Base-by-base conservation (phyloP, 2,113 vertebrate species). In the Pantherophis guttatus region DNA sequence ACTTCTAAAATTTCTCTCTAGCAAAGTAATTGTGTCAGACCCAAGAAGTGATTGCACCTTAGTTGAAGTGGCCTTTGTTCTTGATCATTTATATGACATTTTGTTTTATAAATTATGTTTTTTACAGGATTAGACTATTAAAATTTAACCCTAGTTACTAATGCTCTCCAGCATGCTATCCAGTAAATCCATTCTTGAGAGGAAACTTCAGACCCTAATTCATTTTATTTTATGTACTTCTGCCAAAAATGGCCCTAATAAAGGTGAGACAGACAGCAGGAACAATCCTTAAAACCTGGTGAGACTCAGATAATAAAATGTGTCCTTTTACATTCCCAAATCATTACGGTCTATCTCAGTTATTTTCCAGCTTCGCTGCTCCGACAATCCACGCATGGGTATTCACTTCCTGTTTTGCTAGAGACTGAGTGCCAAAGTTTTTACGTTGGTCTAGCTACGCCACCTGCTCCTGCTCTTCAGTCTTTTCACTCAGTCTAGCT, bases 1-100 rank as follows among this genome's bases (percentile, higher is more conserved):
- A 94, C 70, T 89, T 86, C 26, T 62, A 44, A 44, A 93, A 91
- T 65, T 62, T n/a, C 89, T 53, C 9, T 70, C 86, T 90, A 90
- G 62, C 29, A 23, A 93, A 59, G 55, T 70, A 44, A 48, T 89
- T 92, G 53, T 55, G 65, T 65, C 86, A 33, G 15, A 48, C 75
- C 81, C n/a, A 39, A 87, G 48, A 93, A 93, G 57, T 93, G 81
- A 58, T 15, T 29, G 57, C 89, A 65, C 23, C 55, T 90, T 62
- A 39, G 39, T 86, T 86, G 75, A 86, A 93, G 48, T 29, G 33
- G 23, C 55, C 3, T 54, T 4, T 65, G 50, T 39, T 11, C 87
- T 52, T 65, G 29, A 33, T 17, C 48, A 62, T 89, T 48, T 53
- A 58, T 88, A 88, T 81, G n/a, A 54, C 23, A 48, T 87, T 90